phyloP scores from a whole-genome alignment of 2,888 invertebrate species.

The Caenorhabditis doughertyi region DNA sequence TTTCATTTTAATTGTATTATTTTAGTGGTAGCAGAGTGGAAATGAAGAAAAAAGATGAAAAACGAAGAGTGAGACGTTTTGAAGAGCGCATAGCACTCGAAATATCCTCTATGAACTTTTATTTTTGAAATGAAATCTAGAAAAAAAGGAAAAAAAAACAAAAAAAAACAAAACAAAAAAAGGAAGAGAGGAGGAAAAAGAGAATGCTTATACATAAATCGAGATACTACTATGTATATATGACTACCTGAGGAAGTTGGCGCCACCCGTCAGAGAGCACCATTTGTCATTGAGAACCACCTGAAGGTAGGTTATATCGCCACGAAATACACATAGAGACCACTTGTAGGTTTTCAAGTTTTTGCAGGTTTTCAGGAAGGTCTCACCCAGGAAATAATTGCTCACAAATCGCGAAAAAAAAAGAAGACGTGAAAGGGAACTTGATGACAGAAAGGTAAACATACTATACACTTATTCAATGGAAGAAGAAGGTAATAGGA shows the following conservation, averaged over 20 bases:
- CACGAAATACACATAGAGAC: background rate
- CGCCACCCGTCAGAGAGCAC: constrained; percentile 39
- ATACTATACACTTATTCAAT: constrained; percentile 41
- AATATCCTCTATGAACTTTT: background rate
- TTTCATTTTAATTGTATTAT: constrained; percentile 57
- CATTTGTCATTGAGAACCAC: constrained; percentile 55
- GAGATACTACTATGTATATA: constrained; percentile 43
- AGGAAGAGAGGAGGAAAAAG: background rate
- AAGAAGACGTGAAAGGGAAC: background rate
- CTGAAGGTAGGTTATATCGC: background rate
- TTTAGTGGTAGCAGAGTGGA: constrained; percentile 6
- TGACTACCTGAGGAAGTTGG: constrained; percentile 37
- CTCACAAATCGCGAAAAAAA: constrained; percentile 42
- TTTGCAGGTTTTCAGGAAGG: constrained; percentile 49
- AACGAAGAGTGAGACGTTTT: background rate
- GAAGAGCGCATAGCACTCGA: constrained; percentile 4
- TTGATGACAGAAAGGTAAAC: constrained; percentile 38
- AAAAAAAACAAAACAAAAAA: background rate
- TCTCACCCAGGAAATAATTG: constrained; percentile 50
- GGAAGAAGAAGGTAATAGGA: background rate
- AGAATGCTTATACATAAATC: constrained; percentile 5
- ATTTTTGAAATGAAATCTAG: background rate
- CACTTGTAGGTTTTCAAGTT: constrained; percentile 47
- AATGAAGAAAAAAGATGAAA: background rate
- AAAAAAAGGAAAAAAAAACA: background rate